Percentiles rank a stretch among this genome's conserved stretches.
phyloP scores from a whole-genome alignment of 2,888 invertebrate genomes.

The Lasius platythorax region DNA sequence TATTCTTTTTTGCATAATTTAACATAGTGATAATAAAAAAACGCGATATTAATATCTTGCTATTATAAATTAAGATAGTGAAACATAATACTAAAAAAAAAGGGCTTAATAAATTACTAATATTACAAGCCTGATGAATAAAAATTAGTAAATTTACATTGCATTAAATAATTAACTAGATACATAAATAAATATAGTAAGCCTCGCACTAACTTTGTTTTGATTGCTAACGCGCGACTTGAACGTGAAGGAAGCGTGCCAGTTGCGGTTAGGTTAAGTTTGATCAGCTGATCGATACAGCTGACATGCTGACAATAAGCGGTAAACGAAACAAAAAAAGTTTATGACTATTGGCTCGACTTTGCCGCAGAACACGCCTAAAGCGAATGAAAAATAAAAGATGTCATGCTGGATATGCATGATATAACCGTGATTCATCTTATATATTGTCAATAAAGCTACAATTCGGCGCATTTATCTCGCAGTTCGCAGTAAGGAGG shows the following conservation, averaged over 20 bases:
- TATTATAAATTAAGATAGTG: not conserved
- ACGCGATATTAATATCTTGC: not conserved
- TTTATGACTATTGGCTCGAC: no score
- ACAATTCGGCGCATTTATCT: constrained; percentile 14
- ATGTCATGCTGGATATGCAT: no score
- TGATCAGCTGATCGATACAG: constrained; percentile 30
- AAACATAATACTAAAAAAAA: not conserved
- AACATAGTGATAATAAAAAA: not conserved
- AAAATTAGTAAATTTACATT: not conserved
- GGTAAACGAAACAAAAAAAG: not conserved
- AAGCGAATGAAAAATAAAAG: no score
- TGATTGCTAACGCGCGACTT: not conserved
- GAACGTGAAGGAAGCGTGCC: not conserved
- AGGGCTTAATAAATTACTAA: not conserved
- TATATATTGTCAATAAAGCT: no score
- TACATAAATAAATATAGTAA: not conserved
- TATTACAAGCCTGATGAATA: not conserved
- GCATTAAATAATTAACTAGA: not conserved
- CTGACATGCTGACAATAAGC: no score
- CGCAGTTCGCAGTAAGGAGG: not conserved
- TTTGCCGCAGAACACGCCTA: no score
- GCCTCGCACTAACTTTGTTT: not conserved
- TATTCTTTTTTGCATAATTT: not conserved
- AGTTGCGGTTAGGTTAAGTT: constrained; percentile 8
- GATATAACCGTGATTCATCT: no score